phyloP scores from a whole-genome alignment of 2,888 invertebrate genomes.

The Ferdinandea cuprea region DNA sequence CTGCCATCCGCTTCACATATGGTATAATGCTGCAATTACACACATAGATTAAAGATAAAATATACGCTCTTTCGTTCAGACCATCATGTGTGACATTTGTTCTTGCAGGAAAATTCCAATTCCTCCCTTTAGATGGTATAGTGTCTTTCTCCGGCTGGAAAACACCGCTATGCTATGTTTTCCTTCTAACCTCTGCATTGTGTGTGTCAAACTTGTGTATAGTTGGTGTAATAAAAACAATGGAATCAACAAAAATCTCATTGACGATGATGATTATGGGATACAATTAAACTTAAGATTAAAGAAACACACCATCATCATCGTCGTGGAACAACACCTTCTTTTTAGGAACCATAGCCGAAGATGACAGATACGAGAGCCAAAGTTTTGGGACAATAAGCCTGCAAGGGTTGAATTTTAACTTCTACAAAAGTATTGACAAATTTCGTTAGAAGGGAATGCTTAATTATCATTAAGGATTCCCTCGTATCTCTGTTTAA shows the following conservation, averaged over 20 bases:
- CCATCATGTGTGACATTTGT: constrained; percentile 37
- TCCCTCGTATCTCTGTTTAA: constrained; percentile 2
- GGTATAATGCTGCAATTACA: constrained; percentile 70
- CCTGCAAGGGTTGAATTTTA: constrained; percentile 47
- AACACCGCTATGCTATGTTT: constrained; percentile 1
- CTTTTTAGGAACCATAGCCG: constrained; percentile 35
- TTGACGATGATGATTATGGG: constrained; percentile 65
- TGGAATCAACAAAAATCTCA: constrained; percentile 65
- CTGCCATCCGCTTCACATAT: constrained; percentile 36
- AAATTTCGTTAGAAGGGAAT: constrained; percentile 43
- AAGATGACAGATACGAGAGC: not conserved
- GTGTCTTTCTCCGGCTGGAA: constrained; percentile 8
- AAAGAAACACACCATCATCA: constrained; percentile 27
- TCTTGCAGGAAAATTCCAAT: constrained; percentile 24
- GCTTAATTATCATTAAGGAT: constrained; percentile 59
- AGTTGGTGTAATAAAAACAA: constrained; percentile 67
- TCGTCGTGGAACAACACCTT: constrained; percentile 57
- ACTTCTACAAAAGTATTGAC: constrained; percentile 59
- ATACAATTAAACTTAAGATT: constrained; percentile 63
- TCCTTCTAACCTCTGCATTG: constrained; percentile 42
- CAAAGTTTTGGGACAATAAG: not conserved
- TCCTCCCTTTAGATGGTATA: constrained; percentile 46
- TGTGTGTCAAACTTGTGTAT: too few relatives aligned
- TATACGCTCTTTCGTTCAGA: constrained; percentile 58
- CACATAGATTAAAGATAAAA: constrained; percentile 72